Percentiles rank a stretch among this genome's conserved stretches.
Conservation (phyloP, 2,797 vertebrate species). For the Phalloptychus januarius region DNA sequence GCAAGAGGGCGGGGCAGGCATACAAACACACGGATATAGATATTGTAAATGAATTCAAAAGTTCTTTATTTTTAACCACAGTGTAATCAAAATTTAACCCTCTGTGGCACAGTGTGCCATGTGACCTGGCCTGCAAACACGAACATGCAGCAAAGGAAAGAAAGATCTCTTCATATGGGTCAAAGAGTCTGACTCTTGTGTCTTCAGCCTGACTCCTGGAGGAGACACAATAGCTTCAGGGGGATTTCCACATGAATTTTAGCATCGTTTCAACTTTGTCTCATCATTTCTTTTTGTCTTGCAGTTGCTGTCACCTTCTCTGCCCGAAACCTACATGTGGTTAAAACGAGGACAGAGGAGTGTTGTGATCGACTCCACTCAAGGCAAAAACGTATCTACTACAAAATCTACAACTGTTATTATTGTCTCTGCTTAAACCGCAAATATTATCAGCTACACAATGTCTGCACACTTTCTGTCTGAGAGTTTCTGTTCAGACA, state of each 20-base stretch:
- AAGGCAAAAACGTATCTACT: not conserved
- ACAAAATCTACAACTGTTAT: constrained; percentile 6
- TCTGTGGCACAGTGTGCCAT: not conserved
- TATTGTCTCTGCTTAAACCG: not conserved
- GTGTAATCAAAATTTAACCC: not conserved
- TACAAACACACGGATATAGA: not conserved
- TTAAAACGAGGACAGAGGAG: constrained; percentile 8
- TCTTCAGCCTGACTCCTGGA: constrained; percentile 40
- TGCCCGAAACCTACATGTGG: constrained; percentile 1
- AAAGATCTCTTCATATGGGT: constrained; percentile 27
- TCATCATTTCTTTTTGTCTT: constrained; percentile 13
- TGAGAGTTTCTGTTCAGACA: not conserved
- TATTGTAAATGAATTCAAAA: not conserved
- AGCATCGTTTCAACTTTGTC: constrained; percentile 13
- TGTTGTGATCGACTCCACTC: not conserved
- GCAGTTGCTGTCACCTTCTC: not conserved
- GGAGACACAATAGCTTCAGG: constrained; percentile 50
- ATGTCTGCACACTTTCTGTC: not conserved
- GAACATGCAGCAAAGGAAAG: constrained; percentile 12
- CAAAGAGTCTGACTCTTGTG: constrained; percentile 45
- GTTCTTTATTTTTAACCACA: not conserved
- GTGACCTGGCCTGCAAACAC: not conserved
- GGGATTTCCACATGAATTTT: constrained; percentile 17
- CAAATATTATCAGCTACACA: constrained; percentile 7
- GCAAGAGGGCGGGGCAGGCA: constrained; percentile 16